Percentiles rank a stretch among this genome's conserved stretches.
Evolutionary conservation across 2,888 invertebrate species (phyloP).

Genomic region (Beris morrisii): DNA sequence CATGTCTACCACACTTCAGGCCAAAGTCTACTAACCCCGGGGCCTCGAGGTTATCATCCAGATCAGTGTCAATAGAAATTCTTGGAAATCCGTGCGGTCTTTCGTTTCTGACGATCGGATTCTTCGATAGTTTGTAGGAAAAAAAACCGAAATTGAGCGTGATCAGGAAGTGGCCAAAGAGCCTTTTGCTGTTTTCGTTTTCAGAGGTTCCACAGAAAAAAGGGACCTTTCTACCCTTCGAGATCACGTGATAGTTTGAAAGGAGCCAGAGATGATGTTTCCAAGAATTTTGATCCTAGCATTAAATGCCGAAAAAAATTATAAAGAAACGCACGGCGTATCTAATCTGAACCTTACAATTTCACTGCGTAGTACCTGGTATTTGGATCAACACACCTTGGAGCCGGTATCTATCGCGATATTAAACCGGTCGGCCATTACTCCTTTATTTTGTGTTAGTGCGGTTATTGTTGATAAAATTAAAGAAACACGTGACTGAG

Average conservation of each 20-base stretch:
- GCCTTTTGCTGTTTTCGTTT: constrained; percentile 21
- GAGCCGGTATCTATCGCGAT: too few relatives aligned
- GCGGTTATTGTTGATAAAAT: too few relatives aligned
- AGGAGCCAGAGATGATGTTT: background rate
- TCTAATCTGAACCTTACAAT: too few relatives aligned
- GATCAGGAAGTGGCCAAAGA: constrained; percentile 8
- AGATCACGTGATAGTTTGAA: too few relatives aligned
- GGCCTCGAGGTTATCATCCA: constrained; percentile 1
- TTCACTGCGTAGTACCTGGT: too few relatives aligned
- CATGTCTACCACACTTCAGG: constrained; percentile 12
- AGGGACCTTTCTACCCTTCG: background rate
- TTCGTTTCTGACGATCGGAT: background rate
- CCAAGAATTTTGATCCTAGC: constrained; percentile 7
- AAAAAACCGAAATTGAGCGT: background rate
- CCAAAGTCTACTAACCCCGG: constrained; percentile 18
- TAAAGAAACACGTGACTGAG: too few relatives aligned
- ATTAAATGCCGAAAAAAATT: background rate
- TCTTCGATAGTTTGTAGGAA: background rate
- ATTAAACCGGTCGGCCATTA: too few relatives aligned
- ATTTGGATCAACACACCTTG: too few relatives aligned
- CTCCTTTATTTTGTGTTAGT: too few relatives aligned
- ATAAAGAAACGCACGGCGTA: background rate
- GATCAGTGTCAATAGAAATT: constrained; percentile 8
- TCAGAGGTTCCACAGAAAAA: background rate
- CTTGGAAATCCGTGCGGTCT: constrained; percentile 16